Conservation (phyloP, 2,113 vertebrate genomes). For the Rana temporaria region DNA sequence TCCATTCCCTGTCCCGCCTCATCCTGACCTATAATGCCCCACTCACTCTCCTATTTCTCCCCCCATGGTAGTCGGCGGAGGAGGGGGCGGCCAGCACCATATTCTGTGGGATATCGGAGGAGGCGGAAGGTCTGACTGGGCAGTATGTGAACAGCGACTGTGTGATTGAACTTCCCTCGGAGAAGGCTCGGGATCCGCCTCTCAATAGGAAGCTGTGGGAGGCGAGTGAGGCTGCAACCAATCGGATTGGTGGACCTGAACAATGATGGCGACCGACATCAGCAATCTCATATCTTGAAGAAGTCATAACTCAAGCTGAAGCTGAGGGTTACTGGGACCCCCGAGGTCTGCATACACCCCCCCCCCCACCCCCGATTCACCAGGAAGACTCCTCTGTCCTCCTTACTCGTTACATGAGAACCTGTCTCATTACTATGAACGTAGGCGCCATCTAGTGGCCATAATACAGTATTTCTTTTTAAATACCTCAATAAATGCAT, state of each 20-base stretch:
- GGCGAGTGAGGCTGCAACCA: constrained; percentile 72
- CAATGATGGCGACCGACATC: not conserved
- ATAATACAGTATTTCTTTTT: too few relatives aligned
- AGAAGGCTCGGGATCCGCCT: constrained; percentile 68
- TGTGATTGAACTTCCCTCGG: constrained; percentile 69
- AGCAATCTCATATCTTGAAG: too few relatives aligned
- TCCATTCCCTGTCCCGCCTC: too few relatives aligned
- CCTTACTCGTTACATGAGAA: too few relatives aligned
- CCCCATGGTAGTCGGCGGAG: constrained; percentile 69
- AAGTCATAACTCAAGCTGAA: not conserved
- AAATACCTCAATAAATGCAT: too few relatives aligned
- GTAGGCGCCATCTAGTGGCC: too few relatives aligned
- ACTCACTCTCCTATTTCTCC: not conserved
- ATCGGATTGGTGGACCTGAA: constrained; percentile 42
- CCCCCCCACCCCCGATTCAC: too few relatives aligned
- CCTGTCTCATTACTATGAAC: too few relatives aligned
- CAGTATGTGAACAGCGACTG: constrained; percentile 86
- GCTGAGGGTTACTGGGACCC: not conserved
- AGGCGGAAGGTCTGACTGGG: constrained; percentile 77
- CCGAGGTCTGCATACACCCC: too few relatives aligned
- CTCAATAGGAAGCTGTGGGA: constrained; percentile 81
- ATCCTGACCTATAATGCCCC: too few relatives aligned
- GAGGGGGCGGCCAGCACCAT: constrained; percentile 81
- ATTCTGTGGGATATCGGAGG: constrained; percentile 82
- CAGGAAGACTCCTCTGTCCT: too few relatives aligned